A percentile compares a stretch with the other conserved stretches of the same genome.
phyloP scores from a whole-genome alignment of 1,140 invertebrate genomes.

The Whitmania pigra region DNA sequence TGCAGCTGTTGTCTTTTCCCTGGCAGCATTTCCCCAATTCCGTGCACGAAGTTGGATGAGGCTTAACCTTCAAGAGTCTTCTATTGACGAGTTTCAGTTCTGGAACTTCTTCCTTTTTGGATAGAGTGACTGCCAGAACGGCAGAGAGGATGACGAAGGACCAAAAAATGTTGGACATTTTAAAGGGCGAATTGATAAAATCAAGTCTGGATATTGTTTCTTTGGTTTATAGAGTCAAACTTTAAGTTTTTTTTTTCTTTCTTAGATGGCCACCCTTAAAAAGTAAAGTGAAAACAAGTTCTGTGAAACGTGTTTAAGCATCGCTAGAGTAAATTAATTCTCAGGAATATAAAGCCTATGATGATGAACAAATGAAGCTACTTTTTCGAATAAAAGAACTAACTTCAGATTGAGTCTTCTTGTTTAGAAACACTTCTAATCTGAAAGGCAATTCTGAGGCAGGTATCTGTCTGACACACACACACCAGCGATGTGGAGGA shows the following conservation, averaged over 20 bases:
- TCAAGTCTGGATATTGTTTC: background rate
- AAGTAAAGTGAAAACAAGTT: no score
- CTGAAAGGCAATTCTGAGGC: background rate
- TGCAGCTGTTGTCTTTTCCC: constrained; percentile 34
- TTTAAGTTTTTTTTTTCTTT: no score
- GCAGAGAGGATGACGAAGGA: background rate
- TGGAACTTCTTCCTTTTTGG: background rate
- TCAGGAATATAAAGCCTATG: no score
- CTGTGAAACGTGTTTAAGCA: no score
- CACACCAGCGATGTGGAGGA: background rate
- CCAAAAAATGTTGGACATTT: background rate
- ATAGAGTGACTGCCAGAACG: background rate
- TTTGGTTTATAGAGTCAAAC: no score
- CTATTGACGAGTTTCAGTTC: background rate
- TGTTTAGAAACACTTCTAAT: background rate
- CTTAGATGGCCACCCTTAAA: no score
- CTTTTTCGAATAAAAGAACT: background rate
- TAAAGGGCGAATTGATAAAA: background rate
- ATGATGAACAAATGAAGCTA: no score
- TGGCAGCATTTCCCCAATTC: constrained; percentile 28
- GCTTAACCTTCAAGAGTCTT: background rate
- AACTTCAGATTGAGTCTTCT: background rate
- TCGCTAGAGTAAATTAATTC: no score
- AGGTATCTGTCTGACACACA: background rate
- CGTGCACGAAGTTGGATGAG: background rate